Conservation (phyloP, 2,797 vertebrate genomes). For the Tympanoctomys barrerae region DNA sequence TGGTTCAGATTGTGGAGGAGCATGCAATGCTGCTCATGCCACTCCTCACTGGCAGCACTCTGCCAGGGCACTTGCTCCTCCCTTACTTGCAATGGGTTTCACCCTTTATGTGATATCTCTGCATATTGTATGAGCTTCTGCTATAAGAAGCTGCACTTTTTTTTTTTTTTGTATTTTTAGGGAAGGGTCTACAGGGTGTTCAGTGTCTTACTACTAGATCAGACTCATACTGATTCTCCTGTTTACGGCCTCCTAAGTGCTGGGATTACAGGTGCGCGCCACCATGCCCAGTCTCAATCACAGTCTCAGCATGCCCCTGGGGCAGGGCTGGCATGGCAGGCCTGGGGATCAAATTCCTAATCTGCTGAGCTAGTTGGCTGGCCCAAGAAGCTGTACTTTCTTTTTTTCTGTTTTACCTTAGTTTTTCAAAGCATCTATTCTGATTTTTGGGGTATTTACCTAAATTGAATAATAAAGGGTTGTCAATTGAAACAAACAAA, state of each 20-base stretch:
- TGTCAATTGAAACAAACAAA: not conserved
- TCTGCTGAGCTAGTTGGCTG: too few species aligned
- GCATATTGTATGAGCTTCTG: conserved; percentile 15
- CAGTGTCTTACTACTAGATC: too few species aligned
- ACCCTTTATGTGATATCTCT: not conserved
- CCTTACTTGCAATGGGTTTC: not conserved
- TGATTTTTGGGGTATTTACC: conserved; percentile 46
- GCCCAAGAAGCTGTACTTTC: not conserved
- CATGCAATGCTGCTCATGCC: not conserved
- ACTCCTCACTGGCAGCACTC: too few species aligned
- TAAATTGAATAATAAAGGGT: conserved; percentile 73
- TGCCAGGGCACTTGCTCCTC: not conserved
- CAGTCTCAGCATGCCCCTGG: too few species aligned
- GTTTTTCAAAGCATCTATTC: conserved; percentile 38
- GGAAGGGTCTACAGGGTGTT: too few species aligned
- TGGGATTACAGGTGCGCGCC: too few species aligned
- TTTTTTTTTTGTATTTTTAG: too few species aligned
- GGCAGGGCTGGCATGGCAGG: too few species aligned
- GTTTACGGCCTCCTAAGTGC: too few species aligned
- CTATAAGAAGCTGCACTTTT: conserved; percentile 25
- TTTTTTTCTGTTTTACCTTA: conserved; percentile 19
- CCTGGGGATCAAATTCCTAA: too few species aligned
- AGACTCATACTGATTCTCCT: too few species aligned
- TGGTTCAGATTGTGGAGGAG: not conserved
- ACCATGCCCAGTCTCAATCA: too few species aligned